Conservation (phyloP, 1,140 invertebrate genomes). For the Matsumurasca onukii region DNA sequence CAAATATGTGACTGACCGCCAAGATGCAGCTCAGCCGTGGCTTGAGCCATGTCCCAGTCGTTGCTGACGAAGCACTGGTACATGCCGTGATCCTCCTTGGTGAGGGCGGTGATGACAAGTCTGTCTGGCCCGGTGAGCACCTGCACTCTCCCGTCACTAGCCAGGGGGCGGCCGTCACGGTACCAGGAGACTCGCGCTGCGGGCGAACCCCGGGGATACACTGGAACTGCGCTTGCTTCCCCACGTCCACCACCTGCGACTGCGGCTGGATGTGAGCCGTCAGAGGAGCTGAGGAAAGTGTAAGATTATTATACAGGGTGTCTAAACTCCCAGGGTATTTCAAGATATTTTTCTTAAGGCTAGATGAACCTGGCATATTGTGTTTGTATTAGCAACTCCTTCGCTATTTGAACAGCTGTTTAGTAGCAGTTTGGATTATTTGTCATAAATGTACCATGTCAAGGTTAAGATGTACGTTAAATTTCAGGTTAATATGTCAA, state of each 20-base stretch:
- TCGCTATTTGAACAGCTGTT: no score
- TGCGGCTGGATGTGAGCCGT: slow-evolving; percentile 71
- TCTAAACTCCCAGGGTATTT: no score
- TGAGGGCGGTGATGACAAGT: slow-evolving; percentile 66
- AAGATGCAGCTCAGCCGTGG: slow-evolving; percentile 76
- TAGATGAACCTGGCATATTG: no score
- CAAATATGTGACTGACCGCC: slow-evolving; percentile 64
- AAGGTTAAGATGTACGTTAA: no score
- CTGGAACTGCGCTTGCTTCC: slow-evolving; percentile 77
- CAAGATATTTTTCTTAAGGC: no score
- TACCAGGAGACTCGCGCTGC: slow-evolving; percentile 79
- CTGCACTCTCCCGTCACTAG: slow-evolving; percentile 36
- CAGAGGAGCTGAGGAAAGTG: slow-evolving; percentile 71
- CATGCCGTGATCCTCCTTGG: slow-evolving; percentile 78
- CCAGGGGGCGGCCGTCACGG: slow-evolving; percentile 61
- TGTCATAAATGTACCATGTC: no score
- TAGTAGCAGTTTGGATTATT: no score
- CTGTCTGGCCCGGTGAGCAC: slow-evolving; percentile 42
- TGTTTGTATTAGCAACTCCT: no score
- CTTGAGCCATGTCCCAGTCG: slow-evolving; percentile 82
- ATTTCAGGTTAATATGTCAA: no score
- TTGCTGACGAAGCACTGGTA: slow-evolving; percentile 89
- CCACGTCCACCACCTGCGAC: slow-evolving; percentile 75
- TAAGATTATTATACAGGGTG: no score
- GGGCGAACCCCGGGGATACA: slow-evolving; percentile 85